These are phyloP conservation scores for Bradypodion ventrale DNA, from an alignment of 2,797 vertebrate species.

Conservation along the genomic window DNA sequence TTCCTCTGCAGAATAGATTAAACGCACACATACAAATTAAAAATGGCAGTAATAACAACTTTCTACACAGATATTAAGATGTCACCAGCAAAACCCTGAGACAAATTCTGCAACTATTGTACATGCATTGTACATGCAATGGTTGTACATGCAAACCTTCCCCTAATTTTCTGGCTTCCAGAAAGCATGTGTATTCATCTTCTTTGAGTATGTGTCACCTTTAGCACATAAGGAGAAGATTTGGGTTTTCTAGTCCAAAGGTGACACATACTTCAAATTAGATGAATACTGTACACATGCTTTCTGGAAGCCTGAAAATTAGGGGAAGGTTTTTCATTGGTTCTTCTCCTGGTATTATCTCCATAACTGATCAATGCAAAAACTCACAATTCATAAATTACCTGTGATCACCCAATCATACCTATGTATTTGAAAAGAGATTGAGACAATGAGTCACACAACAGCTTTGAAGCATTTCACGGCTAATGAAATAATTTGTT, in stretches of 20 bases:
- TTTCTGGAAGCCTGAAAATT: not conserved
- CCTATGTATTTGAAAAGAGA: conserved; percentile 57
- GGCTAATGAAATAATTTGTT: conserved; percentile 63
- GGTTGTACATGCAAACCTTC: no score
- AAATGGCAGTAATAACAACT: no score
- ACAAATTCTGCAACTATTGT: not conserved
- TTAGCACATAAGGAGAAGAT: no score
- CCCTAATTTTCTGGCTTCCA: no score
- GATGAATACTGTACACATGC: not conserved
- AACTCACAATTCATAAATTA: conserved; percentile 37
- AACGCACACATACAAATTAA: no score
- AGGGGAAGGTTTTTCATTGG: not conserved
- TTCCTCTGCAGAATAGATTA: no score
- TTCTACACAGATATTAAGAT: no score
- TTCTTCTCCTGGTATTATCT: not conserved
- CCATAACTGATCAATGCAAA: not conserved
- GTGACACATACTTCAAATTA: not conserved
- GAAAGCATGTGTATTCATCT: no score
- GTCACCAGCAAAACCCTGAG: no score
- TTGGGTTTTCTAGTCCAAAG: not conserved
- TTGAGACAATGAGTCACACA: conserved; percentile 61
- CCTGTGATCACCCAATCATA: conserved; percentile 47
- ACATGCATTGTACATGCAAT: no score
- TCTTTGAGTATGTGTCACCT: no score
- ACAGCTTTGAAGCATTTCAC: conserved; percentile 65